These are phyloP conservation scores for Odocoileus hemionus DNA, from an alignment of 2,113 vertebrate genomes.

Conservation along the genomic window DNA sequence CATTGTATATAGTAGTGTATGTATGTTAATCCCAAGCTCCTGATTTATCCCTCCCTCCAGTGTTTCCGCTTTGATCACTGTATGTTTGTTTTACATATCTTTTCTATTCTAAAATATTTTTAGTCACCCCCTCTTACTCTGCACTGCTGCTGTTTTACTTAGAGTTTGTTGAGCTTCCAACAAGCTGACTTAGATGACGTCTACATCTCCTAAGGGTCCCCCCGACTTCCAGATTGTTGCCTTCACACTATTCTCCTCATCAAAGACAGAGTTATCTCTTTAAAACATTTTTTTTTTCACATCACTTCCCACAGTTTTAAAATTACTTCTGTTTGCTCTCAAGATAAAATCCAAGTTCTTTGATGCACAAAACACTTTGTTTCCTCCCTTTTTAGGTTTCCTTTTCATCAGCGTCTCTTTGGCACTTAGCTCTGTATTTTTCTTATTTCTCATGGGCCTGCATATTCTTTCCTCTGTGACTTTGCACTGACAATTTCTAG, in stretches of 20 bases:
- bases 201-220: neutral
- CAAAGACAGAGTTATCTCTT: neutral
- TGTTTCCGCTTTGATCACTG: neutral
- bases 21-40: neutral
- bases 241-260: neutral
- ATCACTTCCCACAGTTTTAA: neutral
- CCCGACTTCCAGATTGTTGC: neutral
- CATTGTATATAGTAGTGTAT: neutral
- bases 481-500: neutral
- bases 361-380: neutral
- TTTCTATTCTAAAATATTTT: neutral
- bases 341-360: neutral
- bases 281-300: neutral
- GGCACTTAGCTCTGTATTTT: no score
- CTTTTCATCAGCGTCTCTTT: no score
- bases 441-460: neutral
- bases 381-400: neutral
- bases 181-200: neutral
- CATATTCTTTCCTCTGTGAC: neutral
- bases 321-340: neutral
- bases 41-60: neutral
- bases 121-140: neutral
- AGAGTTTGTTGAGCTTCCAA: neutral
- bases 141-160: neutral
- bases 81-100: neutral